phyloP scores from a whole-genome alignment of 2,797 vertebrate genomes.

The Sorex maritimensis region DNA sequence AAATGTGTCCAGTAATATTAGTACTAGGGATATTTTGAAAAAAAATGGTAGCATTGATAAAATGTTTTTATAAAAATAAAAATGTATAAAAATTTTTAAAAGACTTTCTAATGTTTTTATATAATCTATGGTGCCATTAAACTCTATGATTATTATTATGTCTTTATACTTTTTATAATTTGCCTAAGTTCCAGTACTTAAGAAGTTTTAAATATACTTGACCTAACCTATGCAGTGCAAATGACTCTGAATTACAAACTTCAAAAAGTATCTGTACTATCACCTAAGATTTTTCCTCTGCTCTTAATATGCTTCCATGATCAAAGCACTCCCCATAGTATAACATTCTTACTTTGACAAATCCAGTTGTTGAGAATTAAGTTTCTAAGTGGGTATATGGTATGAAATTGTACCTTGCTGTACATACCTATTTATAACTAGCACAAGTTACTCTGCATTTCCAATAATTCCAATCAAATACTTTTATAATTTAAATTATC shows the following conservation, averaged over 20 bases:
- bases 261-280: not conserved
- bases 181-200: not conserved
- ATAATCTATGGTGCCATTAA: too few relatives aligned
- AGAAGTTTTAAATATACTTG: not conserved
- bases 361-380: not conserved
- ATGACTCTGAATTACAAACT: not conserved
- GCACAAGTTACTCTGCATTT: not conserved
- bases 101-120: too few relatives aligned
- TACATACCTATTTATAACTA: not conserved
- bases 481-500: not conserved
- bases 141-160: too few relatives aligned
- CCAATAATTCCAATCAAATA: not conserved
- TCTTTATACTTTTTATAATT: too few relatives aligned
- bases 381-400: not conserved
- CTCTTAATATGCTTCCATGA: not conserved
- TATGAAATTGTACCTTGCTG: not conserved
- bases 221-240: not conserved
- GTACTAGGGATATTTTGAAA: too few relatives aligned
- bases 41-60: too few relatives aligned
- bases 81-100: too few relatives aligned
- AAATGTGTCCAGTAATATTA: too few relatives aligned
- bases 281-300: not conserved
- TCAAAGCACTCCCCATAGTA: not conserved
- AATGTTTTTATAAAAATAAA: too few relatives aligned
- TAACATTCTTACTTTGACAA: not conserved